Conservation (phyloP, 2,113 vertebrate species). For the Hypocryptadius cinnamomeus region DNA sequence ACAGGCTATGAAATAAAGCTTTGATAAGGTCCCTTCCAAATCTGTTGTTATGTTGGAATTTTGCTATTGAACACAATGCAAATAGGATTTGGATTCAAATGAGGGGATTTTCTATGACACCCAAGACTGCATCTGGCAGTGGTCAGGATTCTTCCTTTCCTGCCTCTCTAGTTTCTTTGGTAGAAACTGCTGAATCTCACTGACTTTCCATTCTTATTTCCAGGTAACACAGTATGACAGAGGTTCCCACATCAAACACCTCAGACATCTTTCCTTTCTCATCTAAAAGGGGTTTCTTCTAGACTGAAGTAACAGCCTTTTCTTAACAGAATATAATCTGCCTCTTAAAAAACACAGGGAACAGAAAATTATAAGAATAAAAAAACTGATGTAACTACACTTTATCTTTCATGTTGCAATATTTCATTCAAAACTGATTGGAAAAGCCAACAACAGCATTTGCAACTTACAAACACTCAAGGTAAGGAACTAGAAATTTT, state of each 20-base stretch:
- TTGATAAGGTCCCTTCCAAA: background rate
- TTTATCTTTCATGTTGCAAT: background rate
- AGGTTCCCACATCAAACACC: background rate
- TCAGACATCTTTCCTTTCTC: background rate
- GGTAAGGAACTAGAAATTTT: background rate
- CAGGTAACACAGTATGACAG: background rate
- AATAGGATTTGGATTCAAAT: background rate
- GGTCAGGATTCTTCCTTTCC: background rate
- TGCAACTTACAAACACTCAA: fast-evolving
- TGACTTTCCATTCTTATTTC: background rate
- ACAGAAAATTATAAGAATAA: background rate
- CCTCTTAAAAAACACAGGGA: background rate
- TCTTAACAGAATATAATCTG: background rate
- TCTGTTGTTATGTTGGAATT: background rate
- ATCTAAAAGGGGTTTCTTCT: background rate
- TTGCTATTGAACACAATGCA: background rate
- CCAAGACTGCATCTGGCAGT: background rate
- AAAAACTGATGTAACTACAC: background rate
- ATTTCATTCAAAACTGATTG: background rate
- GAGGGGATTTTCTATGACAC: background rate
- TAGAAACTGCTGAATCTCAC: background rate
- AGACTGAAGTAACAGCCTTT: background rate
- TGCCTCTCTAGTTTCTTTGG: background rate
- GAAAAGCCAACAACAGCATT: background rate
- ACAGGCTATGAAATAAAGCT: background rate